phyloP scores from a whole-genome alignment of 2,113 vertebrate species.

The Geococcyx californianus region DNA sequence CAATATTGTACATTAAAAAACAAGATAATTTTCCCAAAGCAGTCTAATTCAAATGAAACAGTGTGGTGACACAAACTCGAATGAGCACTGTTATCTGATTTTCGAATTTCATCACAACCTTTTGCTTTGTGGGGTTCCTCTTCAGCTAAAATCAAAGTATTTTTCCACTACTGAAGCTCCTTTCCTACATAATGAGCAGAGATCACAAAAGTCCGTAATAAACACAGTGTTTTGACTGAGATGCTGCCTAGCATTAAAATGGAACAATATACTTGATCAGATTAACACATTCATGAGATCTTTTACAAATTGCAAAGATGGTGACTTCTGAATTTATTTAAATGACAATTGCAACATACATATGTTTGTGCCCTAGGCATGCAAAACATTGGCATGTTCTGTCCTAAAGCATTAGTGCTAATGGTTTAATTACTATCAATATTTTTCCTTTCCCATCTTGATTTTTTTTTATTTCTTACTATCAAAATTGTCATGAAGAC shows the following conservation, averaged over 20 bases:
- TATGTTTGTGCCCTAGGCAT: neutral
- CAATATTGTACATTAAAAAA: neutral
- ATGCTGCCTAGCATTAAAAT: constrained; percentile 5
- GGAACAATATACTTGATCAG: neutral
- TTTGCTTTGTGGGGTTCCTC: constrained; percentile 11
- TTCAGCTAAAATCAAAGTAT: constrained; percentile 23
- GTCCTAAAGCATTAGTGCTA: neutral
- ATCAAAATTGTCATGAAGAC: neutral
- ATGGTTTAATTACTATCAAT: neutral
- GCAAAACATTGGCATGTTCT: neutral
- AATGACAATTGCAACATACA: neutral
- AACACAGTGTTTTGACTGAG: neutral
- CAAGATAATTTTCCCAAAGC: neutral
- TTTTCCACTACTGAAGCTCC: neutral
- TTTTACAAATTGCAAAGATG: neutral
- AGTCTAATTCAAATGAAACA: neutral
- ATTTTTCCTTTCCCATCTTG: neutral
- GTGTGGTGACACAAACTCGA: neutral
- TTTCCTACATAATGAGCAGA: neutral
- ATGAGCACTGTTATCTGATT: neutral
- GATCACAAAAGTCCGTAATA: neutral
- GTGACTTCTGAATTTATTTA: neutral
- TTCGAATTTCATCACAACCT: neutral
- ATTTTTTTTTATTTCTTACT: neutral
- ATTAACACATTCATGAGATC: neutral